Percentiles rank a stretch among this genome's conserved stretches.
These are phyloP conservation scores for Exephanes ischioxanthus DNA, from an alignment of 2,888 invertebrate genomes.

Conservation along the genomic window DNA sequence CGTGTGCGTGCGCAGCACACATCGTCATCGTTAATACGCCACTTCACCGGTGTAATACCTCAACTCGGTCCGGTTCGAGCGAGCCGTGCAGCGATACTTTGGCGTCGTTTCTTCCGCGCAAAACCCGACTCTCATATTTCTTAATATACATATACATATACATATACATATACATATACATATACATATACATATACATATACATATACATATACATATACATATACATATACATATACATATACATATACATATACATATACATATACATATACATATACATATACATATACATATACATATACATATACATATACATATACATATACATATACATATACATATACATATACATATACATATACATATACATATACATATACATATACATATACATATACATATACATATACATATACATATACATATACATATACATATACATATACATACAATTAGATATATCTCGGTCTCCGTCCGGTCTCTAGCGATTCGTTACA, in stretches of 20 bases:
- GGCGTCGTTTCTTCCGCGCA: not conserved
- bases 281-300: not conserved
- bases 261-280: not conserved
- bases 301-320: not conserved
- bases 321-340: not conserved
- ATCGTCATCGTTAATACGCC: not conserved
- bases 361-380: not conserved
- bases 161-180: not conserved
- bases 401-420: not conserved
- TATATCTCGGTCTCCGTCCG: not conserved
- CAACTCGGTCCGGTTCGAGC: not conserved
- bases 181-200: not conserved
- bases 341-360: not conserved
- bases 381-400: not conserved
- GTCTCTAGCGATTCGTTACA: slow-evolving; percentile 53
- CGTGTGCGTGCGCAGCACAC: not conserved
- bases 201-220: not conserved
- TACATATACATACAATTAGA: not conserved
- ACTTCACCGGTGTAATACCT: slow-evolving; percentile 5
- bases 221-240: not conserved
- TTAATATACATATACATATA: slow-evolving; percentile 11
- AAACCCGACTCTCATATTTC: slow-evolving; percentile 32
- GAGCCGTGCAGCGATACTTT: not conserved
- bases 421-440: not conserved
- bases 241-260: no score